Evolutionary conservation across 2,797 vertebrate species (phyloP), one percentile per base, ranked within the genome.

Genomic region (Lacerta viridis): DNA sequence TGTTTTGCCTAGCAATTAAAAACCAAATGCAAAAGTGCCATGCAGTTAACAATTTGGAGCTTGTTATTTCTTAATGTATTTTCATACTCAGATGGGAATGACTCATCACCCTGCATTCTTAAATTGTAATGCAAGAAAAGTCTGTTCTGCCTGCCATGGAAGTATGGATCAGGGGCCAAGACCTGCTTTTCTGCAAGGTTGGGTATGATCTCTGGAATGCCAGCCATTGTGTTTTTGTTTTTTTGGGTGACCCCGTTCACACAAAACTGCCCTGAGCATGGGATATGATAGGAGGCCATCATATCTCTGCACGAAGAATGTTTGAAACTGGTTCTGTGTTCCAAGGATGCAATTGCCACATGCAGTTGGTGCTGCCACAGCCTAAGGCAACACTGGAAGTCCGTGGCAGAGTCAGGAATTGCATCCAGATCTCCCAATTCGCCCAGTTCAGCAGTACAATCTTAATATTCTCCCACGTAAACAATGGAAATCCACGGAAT

Each of bases 161-260:
- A 46, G 20, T 43, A 25, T 29, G 29, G 18, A 41, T 41, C 71
- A 39, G 33, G 20, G 50, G 29, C 75, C 76, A 39, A 72, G 33
- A 5, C n/a, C n/a, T 9, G 13, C 5, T n/a, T 76, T 39, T 36
- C n/a, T 41, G 41, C 50, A 33, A 36, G 39, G 17, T 1, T 23
- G 68, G 50, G 5, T 80, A 39, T 59, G 43, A 6, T 59, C 50
- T 15, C 43, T 66, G 77, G 69, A 27, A 39, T 61, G n/a, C 29
- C 66, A 69, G 46, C 27, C 74, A n/a, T 17, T n/a, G 18, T 29
- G 66, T 72, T 81, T 72, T 81, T 78, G 77, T 41, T 81, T 78
- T 41, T 46, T 55, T 55, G 50, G 29, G 29, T 81, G 68, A 59
- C 36, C 77, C 50, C n/a, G 7, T 81, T 74, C 46, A 55, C 13